Evolutionary conservation across 2,797 vertebrate species (phyloP).

Genomic region (Hephaestus fuliginosus): DNA sequence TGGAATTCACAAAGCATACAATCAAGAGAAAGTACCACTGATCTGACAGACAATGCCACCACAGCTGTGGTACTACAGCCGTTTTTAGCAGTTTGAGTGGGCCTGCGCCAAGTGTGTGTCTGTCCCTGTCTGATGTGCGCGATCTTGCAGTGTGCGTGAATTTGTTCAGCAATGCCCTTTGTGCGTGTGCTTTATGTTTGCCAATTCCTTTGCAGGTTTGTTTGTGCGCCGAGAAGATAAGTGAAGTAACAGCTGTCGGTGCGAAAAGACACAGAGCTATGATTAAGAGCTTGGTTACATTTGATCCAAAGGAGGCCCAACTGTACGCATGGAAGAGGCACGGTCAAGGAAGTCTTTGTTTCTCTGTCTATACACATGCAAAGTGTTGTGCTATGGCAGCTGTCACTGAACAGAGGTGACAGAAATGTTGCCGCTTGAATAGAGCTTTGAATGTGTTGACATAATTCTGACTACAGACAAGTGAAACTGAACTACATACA

Average conservation of each 20-base stretch:
- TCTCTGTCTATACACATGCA: background rate
- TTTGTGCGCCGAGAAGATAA: conserved; percentile 21
- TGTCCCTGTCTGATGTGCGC: background rate
- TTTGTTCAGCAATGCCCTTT: background rate
- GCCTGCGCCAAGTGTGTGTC: background rate
- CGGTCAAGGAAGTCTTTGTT: background rate
- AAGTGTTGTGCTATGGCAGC: background rate
- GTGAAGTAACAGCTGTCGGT: conserved; percentile 13
- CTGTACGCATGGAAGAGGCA: background rate
- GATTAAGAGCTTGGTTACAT: conserved; percentile 26
- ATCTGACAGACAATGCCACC: conserved; percentile 27
- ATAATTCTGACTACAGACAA: background rate
- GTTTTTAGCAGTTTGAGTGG: background rate
- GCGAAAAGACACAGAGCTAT: background rate
- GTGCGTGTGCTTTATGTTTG: background rate
- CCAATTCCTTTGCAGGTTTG: conserved; percentile 24
- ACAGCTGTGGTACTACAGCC: background rate
- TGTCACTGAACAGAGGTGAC: conserved; percentile 4
- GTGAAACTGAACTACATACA: background rate
- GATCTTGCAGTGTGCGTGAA: background rate
- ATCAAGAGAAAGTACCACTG: conserved; percentile 31
- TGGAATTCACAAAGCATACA: conserved; percentile 31
- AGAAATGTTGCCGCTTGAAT: background rate
- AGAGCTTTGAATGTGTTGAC: background rate
- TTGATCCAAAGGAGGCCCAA: background rate